These are phyloP conservation scores for Drosophila paranaensis DNA, from an alignment of 2,888 invertebrate species.

Conservation along the genomic window DNA sequence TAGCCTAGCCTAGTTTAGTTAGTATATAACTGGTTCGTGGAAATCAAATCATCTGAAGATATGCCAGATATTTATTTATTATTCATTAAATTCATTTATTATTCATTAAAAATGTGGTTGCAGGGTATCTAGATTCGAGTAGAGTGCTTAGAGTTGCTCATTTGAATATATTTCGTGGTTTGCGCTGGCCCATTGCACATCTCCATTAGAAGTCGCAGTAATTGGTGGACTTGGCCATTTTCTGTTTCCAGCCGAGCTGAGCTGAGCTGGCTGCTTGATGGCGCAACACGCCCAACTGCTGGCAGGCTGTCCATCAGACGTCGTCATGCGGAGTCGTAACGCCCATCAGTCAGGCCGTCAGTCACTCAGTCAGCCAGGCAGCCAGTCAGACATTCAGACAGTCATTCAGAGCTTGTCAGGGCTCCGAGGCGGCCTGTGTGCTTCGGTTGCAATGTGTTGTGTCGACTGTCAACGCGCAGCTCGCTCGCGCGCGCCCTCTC, in stretches of 20 bases:
- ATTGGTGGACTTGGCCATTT: slow-evolving; percentile 32
- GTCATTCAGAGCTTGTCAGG: slow-evolving; percentile 59
- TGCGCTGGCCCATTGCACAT: slow-evolving; percentile 22
- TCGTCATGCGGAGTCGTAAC: slow-evolving; percentile 26
- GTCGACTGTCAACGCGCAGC: slow-evolving; percentile 67
- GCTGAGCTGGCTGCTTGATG: slow-evolving; percentile 42
- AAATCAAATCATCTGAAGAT: no score
- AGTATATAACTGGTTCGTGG: no score
- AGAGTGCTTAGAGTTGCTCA: not conserved
- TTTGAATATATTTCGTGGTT: slow-evolving; percentile 16
- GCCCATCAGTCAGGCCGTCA: slow-evolving; percentile 48
- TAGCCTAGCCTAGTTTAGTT: no score
- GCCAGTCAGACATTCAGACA: slow-evolving; percentile 21
- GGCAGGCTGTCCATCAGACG: slow-evolving; percentile 50
- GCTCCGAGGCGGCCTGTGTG: slow-evolving; percentile 41
- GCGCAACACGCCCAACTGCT: slow-evolving; percentile 48
- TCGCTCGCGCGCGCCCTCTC: no score
- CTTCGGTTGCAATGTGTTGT: slow-evolving; percentile 47
- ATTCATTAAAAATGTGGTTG: no score
- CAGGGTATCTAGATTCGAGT: not conserved
- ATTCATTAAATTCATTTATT: no score
- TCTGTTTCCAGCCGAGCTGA: slow-evolving; percentile 41
- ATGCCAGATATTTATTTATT: no score
- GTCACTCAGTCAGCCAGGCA: slow-evolving; percentile 20
- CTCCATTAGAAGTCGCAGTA: slow-evolving; percentile 34